Evolutionary conservation across 2,113 vertebrate species (phyloP), one percentile per base, ranked within the genome.

Genomic region (Rhipidura dahli): DNA sequence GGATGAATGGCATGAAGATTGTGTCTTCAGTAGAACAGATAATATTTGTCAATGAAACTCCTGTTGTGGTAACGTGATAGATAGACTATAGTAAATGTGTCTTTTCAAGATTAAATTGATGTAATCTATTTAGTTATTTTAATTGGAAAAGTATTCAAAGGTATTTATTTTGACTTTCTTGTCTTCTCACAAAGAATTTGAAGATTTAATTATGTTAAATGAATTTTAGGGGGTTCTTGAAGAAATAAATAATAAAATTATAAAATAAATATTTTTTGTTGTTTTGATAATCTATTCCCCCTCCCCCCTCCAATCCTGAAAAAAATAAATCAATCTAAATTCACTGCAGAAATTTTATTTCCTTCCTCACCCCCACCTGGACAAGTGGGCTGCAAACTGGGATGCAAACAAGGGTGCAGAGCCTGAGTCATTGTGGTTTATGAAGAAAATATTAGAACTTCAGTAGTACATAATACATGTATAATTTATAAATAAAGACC

Each of bases 301-400:
- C 3, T 6, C 13, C 5, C 1, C 3, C 2, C 3, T 4, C 7
- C 7, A 1, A 1, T 21, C 9, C 13, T 51, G 37, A 18, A 42
- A 86, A 90, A 90, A 83, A 83, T n/a, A 31, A 2, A 2, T 14
- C 19, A 63, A 12, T 4, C 9, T 68, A 40, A 61, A 44, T 53
- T 75, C 37, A 72, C 3, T 35, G 18, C 54, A 47, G 18, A 75
- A 45, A 33, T 60, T 59, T 80, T 61, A 1, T 64, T 82, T 23
- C 3, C 11, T 69, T 73, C 23, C 9, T 21, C 15, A 42, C 1
- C 2, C 6, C 2, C 9, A 26, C 16, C 31, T 75, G 82, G 22
- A 54, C 6, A 27, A 28, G 9, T 28, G 13, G 10, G 31, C 2
- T 78, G 27, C 9, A 88, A 56, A 42, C 4, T 28, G 13, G 15